Evolutionary conservation across 2,888 invertebrate genomes (phyloP).

Genomic region (Scaptomyza parva): DNA sequence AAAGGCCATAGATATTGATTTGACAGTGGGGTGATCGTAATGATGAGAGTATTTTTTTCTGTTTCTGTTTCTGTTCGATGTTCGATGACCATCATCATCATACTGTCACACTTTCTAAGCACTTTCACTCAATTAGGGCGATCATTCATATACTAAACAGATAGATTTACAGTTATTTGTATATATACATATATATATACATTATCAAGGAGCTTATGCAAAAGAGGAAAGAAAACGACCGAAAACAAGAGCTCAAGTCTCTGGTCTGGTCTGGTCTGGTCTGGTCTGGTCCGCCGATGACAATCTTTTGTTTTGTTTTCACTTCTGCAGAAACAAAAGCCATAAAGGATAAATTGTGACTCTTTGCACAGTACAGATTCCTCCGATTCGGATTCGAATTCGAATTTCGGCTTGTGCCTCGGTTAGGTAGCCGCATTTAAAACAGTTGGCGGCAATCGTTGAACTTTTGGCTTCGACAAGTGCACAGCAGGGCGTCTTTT

Average conservation of each 20-base stretch:
- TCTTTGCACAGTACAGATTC: conserved; percentile 20
- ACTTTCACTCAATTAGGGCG: conserved; percentile 77
- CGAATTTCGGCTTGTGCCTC: conserved; percentile 30
- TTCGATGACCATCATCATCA: background rate
- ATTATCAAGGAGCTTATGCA: conserved; percentile 63
- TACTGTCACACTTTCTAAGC: conserved; percentile 77
- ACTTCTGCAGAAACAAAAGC: conserved; percentile 82
- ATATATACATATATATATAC: conserved; percentile 18
- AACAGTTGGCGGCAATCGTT: conserved; percentile 68
- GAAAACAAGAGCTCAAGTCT: conserved; percentile 2
- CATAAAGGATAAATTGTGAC: conserved; percentile 79
- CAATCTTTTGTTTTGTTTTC: conserved; percentile 84
- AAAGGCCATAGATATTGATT: conserved; percentile 76
- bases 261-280: too few species aligned
- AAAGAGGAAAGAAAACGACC: conserved; percentile 28
- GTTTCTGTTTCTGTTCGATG: background rate
- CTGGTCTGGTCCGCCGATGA: conserved; percentile 68
- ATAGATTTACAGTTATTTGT: too few species aligned
- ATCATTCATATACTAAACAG: conserved; percentile 38
- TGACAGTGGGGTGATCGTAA: conserved; percentile 57
- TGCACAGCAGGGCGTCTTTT: conserved; percentile 80
- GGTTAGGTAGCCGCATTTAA: conserved; percentile 72
- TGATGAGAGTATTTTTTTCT: conserved; percentile 47
- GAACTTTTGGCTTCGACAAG: conserved; percentile 82
- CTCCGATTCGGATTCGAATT: background rate